Percentiles rank a stretch among this genome's conserved stretches.
Conservation (phyloP, 2,797 vertebrate genomes). For the Pelochelys cantorii region DNA sequence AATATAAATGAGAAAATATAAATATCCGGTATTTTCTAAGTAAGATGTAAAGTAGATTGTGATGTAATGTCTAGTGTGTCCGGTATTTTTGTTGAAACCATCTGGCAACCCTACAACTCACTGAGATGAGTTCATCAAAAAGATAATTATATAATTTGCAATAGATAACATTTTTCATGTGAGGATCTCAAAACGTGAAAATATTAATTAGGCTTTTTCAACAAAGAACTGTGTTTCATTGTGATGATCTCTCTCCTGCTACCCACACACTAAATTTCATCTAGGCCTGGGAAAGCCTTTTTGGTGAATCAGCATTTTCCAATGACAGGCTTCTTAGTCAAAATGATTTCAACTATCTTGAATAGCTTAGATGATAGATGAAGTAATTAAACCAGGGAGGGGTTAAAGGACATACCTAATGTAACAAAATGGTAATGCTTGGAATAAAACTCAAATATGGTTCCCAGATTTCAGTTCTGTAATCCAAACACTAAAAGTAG, state of each 20-base stretch:
- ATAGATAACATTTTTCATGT: background rate
- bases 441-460: background rate
- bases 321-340: background rate
- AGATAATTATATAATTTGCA: background rate
- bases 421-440: background rate
- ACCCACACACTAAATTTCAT: background rate
- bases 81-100: no score
- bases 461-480: background rate
- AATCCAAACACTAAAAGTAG: background rate
- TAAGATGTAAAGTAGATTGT: no score
- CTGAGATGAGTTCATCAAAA: background rate
- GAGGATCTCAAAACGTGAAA: background rate
- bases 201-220: background rate
- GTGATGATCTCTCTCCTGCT: background rate
- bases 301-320: background rate
- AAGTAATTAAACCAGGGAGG: background rate
- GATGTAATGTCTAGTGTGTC: no score
- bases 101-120: background rate
- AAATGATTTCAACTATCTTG: background rate
- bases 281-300: background rate
- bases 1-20: no score
- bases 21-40: no score
- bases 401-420: background rate
- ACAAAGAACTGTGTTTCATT: background rate
- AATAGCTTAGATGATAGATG: conserved; percentile 9